These are phyloP conservation scores for Lanistes nyassanus DNA, from an alignment of 1,140 invertebrate genomes.

Conservation along the genomic window DNA sequence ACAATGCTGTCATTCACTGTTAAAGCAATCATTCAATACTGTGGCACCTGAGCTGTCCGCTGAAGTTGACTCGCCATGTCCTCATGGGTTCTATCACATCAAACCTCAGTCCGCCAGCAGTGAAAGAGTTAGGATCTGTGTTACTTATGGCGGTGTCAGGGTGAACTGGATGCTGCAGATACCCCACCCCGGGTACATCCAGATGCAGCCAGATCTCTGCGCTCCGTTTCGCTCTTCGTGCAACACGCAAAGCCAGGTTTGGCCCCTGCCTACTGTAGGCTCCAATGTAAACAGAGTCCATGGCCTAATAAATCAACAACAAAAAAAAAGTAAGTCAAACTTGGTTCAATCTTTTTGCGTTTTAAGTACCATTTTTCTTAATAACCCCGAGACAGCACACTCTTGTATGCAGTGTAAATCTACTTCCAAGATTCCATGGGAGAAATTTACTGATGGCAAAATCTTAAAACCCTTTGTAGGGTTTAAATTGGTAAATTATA, in stretches of 20 bases:
- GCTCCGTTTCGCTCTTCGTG: slow-evolving; percentile 35
- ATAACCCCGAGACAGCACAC: no score
- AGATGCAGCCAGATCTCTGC: slow-evolving; percentile 53
- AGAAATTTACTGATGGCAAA: no score
- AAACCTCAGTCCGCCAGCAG: slow-evolving; percentile 71
- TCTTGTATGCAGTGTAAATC: no score
- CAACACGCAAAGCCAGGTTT: slow-evolving; percentile 39
- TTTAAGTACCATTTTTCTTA: neutral
- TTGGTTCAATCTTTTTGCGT: neutral
- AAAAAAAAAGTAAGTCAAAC: neutral
- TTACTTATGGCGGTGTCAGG: slow-evolving; percentile 66
- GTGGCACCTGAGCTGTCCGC: slow-evolving; percentile 70
- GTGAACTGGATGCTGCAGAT: slow-evolving; percentile 58
- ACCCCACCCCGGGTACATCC: slow-evolving; percentile 45
- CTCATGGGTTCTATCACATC: slow-evolving; percentile 69
- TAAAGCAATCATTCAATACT: slow-evolving; percentile 2
- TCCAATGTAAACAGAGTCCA: slow-evolving; percentile 51
- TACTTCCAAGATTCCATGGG: no score
- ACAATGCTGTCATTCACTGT: no score
- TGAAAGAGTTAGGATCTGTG: slow-evolving; percentile 65
- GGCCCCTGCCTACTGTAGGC: slow-evolving; percentile 43
- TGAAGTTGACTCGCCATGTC: slow-evolving; percentile 72
- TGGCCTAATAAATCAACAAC: slow-evolving; percentile 36
- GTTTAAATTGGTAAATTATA: no score
- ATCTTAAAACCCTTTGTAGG: no score